Conservation (phyloP, 2,888 invertebrate species). For the Conops quadrifasciatus region DNA sequence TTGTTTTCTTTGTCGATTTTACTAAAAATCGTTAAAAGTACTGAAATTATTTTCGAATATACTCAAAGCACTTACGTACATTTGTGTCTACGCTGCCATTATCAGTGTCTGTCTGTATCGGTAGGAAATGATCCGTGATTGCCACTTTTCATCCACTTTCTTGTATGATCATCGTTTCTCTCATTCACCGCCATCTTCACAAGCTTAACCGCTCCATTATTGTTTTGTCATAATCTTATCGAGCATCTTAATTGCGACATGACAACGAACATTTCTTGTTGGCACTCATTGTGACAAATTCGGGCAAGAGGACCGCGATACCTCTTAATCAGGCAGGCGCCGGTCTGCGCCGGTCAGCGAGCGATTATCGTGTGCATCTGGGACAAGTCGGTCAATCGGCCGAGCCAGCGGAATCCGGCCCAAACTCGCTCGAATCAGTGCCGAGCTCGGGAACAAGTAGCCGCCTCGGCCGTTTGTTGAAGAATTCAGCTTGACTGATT, state of each 20-base stretch:
- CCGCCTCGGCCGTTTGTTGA: neutral
- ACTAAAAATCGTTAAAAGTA: no score
- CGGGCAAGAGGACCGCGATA: slow-evolving; percentile 40
- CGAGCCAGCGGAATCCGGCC: slow-evolving; percentile 15
- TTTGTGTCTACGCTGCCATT: no score
- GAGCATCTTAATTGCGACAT: slow-evolving; percentile 58
- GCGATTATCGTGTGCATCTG: neutral
- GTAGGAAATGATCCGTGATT: no score
- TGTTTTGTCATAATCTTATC: slow-evolving; percentile 56
- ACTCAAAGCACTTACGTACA: no score
- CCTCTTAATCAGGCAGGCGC: slow-evolving; percentile 26
- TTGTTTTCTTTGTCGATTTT: no score
- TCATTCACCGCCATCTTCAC: neutral
- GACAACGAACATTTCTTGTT: slow-evolving; percentile 57
- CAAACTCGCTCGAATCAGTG: neutral
- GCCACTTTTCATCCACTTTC: neutral
- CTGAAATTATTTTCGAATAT: no score
- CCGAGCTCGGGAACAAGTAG: slow-evolving; percentile 2
- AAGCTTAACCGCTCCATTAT: slow-evolving; percentile 37
- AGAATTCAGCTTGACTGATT: slow-evolving; percentile 21
- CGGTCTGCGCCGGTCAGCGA: neutral
- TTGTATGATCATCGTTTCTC: neutral
- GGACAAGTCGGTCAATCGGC: neutral
- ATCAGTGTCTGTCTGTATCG: no score
- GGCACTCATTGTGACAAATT: slow-evolving; percentile 56